Evolutionary conservation across 2,888 invertebrate species (phyloP).

Genomic region (Idaea biselata): DNA sequence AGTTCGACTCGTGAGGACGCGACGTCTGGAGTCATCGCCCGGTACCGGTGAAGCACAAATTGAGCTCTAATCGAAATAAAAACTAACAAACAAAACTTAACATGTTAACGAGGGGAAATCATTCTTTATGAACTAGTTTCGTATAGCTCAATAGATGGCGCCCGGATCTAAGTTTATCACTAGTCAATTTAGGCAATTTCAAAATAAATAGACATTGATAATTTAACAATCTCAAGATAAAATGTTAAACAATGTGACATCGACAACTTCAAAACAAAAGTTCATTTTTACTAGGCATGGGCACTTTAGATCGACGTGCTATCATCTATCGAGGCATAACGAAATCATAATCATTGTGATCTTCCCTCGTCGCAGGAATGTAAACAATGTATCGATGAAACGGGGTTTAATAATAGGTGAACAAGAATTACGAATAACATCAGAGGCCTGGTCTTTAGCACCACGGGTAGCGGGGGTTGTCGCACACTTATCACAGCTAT

Average conservation of each 20-base stretch:
- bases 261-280: no score
- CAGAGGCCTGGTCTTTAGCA: constrained; percentile 71
- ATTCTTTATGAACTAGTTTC: no score
- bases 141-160: no score
- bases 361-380: constrained; percentile 59
- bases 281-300: no score
- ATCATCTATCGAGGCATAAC: no score
- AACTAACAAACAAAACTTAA: constrained; percentile 75
- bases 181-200: no score
- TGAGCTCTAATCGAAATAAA: constrained; percentile 54
- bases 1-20: neutral
- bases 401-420: constrained; percentile 58
- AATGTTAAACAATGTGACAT: no score
- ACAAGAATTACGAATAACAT: constrained; percentile 70
- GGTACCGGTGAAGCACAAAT: constrained; percentile 25
- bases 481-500: constrained; percentile 26
- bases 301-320: no score
- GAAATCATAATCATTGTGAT: no score
- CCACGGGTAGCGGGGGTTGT: constrained; percentile 58
- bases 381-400: constrained; percentile 76
- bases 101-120: constrained; percentile 53
- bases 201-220: no score
- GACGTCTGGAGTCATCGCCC: constrained; percentile 16
- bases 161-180: no score
- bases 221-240: no score